Evolutionary conservation across 2,797 vertebrate genomes (phyloP), one percentile per base, ranked within the genome.

Genomic region (Hypotaenidia philippensis): DNA sequence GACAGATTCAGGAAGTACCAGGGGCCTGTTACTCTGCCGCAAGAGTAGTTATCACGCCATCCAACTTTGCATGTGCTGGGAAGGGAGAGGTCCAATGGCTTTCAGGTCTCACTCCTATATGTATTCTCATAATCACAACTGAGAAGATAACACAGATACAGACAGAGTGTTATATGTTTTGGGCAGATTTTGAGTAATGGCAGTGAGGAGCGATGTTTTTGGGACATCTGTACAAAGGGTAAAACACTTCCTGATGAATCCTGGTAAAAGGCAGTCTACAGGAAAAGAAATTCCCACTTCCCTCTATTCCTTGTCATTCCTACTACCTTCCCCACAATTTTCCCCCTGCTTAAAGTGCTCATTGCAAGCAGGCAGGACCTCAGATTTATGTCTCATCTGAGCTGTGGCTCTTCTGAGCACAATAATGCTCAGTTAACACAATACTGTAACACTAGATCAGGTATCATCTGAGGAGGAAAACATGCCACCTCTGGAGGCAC

Each of bases 381-480:
- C 53, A 86, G 26, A 91, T 94, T 94, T 86, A 92, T 11, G 1
- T 78, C 65, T 81, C 61, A 31, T 61, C 69, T 78, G 91, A 83
- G 61, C 65, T 74, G 41, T 3, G 29, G 45, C 50, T 88, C 77
- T 95, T 92, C 77, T 0, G 2, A 83, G 55, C 75, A 68, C 12
- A 1, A 78, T 52, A 71, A 45, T 45, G 72, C 72, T 93, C 26
- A 16, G 49, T 68, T 93, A 94, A 83, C n/a, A 23, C 77, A 57
- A 69, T 27, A 69, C 44, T 9, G 0, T 89, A 88, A 65, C 93
- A 94, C 83, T 4, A 71, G 91, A 90, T 86, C 78, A 72, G 36
- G 40, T 94, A 74, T 95, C 88, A 89, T 22, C 81, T 57, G 40
- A 61, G 71, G 40, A 36, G 50, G 44, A 45, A 72, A 90, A 47